Evolutionary conservation across 2,888 invertebrate genomes (phyloP).

Genomic region (Lamellibrachia columna): DNA sequence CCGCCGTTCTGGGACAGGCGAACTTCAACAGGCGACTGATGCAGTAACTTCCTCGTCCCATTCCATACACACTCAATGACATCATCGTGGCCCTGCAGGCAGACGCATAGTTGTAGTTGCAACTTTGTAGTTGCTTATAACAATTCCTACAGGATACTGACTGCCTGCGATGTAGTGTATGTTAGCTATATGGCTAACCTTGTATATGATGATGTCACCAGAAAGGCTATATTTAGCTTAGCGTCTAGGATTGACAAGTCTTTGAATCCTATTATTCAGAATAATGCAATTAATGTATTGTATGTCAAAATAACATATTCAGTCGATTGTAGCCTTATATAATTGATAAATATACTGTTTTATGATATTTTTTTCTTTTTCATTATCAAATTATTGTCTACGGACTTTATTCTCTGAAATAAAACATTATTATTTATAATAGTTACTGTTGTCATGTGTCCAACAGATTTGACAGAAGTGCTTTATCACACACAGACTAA

Average conservation of each 20-base stretch:
- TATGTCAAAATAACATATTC: too few relatives aligned
- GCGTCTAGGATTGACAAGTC: too few relatives aligned
- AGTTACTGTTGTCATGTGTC: neutral
- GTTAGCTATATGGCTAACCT: too few relatives aligned
- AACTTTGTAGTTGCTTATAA: neutral
- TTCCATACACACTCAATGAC: slow-evolving; percentile 63
- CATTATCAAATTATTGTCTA: neutral
- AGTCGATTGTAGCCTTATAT: too few relatives aligned
- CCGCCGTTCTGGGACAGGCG: slow-evolving; percentile 55
- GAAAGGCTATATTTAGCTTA: too few relatives aligned
- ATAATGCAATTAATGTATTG: neutral
- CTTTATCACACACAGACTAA: neutral
- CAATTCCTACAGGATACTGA: neutral
- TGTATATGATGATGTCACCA: too few relatives aligned
- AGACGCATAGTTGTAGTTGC: neutral
- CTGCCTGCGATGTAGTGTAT: too few relatives aligned
- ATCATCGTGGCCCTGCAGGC: slow-evolving; percentile 64
- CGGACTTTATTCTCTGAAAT: too few relatives aligned
- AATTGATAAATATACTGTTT: neutral
- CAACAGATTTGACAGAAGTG: neutral
- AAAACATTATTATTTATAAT: neutral
- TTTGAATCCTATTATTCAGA: neutral
- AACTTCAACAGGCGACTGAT: slow-evolving; percentile 44
- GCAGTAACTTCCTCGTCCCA: slow-evolving; percentile 32
- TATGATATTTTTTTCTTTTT: neutral